These are phyloP conservation scores for Planiliza haematocheilus DNA, from an alignment of 2,113 vertebrate species.

Conservation along the genomic window DNA sequence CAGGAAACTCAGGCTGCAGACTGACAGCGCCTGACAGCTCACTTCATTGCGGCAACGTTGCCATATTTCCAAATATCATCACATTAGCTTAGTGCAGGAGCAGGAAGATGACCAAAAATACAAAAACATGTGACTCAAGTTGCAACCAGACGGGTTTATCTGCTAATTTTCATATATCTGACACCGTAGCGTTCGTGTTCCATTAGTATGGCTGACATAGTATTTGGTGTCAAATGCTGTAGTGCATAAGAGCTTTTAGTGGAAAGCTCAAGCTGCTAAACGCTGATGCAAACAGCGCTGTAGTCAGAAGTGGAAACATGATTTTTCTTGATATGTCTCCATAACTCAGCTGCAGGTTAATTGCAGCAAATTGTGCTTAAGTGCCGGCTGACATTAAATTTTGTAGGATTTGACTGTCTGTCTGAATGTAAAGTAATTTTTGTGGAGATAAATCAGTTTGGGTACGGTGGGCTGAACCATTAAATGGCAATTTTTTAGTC, in stretches of 20 bases:
- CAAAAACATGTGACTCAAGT: background rate
- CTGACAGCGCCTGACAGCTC: background rate
- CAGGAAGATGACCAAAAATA: background rate
- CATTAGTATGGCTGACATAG: background rate
- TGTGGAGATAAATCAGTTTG: conserved; percentile 3
- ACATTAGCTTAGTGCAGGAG: no score
- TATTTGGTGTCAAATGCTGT: conserved; percentile 7
- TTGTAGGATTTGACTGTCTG: conserved; percentile 22
- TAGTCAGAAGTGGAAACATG: conserved; percentile 7
- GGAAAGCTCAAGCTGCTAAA: conserved; percentile 1
- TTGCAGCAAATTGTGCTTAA: conserved; percentile 32
- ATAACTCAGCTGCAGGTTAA: conserved; percentile 33
- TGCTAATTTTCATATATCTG: background rate
- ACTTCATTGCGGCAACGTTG: background rate
- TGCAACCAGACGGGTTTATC: background rate
- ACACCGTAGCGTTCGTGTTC: background rate
- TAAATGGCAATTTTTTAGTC: conserved; percentile 27
- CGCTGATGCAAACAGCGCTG: background rate
- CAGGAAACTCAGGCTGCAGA: background rate
- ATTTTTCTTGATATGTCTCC: conserved; percentile 14
- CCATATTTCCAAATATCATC: background rate
- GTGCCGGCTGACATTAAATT: conserved; percentile 49
- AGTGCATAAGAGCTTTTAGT: conserved; percentile 21
- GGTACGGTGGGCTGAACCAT: conserved; percentile 17
- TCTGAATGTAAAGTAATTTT: conserved; percentile 36